These are phyloP conservation scores for Leistus spinibarbis DNA, from an alignment of 2,888 invertebrate genomes.

Conservation along the genomic window DNA sequence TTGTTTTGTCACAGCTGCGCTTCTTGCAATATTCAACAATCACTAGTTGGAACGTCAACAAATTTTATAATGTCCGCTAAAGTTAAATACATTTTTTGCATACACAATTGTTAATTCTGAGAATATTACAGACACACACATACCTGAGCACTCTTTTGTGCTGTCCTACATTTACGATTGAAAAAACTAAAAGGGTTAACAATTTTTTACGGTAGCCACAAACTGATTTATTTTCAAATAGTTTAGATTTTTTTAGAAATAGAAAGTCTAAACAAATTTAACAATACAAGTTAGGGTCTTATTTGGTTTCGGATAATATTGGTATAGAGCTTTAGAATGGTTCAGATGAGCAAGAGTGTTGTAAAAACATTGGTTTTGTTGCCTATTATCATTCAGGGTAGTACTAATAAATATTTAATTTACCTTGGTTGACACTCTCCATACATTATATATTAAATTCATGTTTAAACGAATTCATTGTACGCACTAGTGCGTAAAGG, in stretches of 20 bases:
- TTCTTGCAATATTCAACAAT: not conserved
- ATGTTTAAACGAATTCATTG: too few species aligned
- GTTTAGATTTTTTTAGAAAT: not conserved
- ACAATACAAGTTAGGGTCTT: not conserved
- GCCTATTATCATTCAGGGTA: not conserved
- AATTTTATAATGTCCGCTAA: too few species aligned
- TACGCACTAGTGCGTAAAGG: too few species aligned
- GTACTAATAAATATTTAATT: not conserved
- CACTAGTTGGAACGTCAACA: too few species aligned
- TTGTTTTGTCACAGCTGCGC: too few species aligned
- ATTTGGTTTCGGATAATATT: not conserved
- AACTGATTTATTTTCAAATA: not conserved
- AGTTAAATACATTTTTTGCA: too few species aligned
- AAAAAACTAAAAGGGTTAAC: not conserved
- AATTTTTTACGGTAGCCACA: not conserved
- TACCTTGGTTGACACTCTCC: too few species aligned
- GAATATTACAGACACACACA: too few species aligned
- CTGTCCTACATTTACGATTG: not conserved
- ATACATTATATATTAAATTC: too few species aligned
- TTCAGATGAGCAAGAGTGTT: not conserved
- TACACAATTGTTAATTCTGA: too few species aligned
- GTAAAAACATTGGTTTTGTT: not conserved
- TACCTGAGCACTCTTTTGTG: too few species aligned
- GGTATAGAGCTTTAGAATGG: not conserved
- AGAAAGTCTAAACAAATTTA: not conserved